Base-by-base conservation (phyloP, 2,797 vertebrate species). In the Cyclura pinguis region DNA sequence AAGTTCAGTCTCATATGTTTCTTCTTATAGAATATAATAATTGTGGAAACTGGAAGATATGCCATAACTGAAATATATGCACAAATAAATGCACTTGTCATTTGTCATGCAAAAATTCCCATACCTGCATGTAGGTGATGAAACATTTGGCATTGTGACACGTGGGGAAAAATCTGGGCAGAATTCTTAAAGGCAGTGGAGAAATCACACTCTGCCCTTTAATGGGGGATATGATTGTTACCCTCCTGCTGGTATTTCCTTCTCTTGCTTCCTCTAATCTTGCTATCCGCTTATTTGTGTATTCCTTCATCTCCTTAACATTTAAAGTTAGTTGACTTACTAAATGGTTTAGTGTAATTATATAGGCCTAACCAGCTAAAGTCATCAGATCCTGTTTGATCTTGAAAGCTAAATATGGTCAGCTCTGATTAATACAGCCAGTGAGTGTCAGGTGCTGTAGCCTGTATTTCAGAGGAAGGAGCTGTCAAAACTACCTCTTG, bases 1-100 rank as follows among this genome's bases (percentile, higher is more conserved):
- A 27, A 82, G 14, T 89, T 93, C 89, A 50, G 84, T 86, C 84
- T 38, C 93, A 76, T 7, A 0, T 6, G 20, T 35, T 90, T 92
- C 35, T 86, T 69, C 74, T 74, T 52, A 52, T 6, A 82, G 5
- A 85, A 55, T 42, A 2, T 32, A 69, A 14, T 6, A 7, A 78
- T 88, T 74, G 52, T 82, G 1, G 5, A 55, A 64, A 74, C 5
- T 69, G 18, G 88, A 88, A 87, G 7, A 62, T 32, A 18, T 87
- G 38, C 35, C 73, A 47, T 47, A 87, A 42, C 14, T 85, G 9
- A 84, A 89, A 5, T 32, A 86, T 91, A n/a, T 12, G 55, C 3
- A 50, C 4, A 16, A 82, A 81, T 59, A 22, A 38, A 22, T 85
- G 12, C 80, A 85, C 20, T 78, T 73, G 57, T 72, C 24, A 22